Base-by-base conservation (phyloP, 2,113 vertebrate genomes). In the Monarcha castaneiventris region DNA sequence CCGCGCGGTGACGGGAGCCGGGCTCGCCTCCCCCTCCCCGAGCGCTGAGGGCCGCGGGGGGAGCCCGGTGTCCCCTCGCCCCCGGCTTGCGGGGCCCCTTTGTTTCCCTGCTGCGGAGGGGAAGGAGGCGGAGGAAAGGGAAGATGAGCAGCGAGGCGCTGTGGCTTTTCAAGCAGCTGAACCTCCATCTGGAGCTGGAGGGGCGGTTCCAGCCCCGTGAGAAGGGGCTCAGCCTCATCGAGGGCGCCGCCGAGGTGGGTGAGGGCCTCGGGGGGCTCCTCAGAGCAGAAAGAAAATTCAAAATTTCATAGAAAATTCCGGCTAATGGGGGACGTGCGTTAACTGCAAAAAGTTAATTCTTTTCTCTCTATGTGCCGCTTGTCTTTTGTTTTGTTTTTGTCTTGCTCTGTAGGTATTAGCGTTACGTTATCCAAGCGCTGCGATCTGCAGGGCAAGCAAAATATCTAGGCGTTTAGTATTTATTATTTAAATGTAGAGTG, bases 111-210 rank as follows among this genome's bases (percentile, higher is more conserved):
- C 19, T 54, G 68, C 13, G 55, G 46, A 14, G 55, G 41, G 55
- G 26, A 94, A 98, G 94, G 97, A 90, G 71, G 95, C 85, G 85
- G 95, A 95, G 93, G 87, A 62, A 2, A 93, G 96, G 95, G 96
- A 97, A 97, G 91, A 97, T 98, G 88, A 96, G 94, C 94, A 98
- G 98, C 91, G 98, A 99, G 66, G 98, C 96, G 72, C 97, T 98
- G 84, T 98, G 98, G 96, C 98, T 99, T 51, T 98, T 99, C 95
- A 99, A 98, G 93, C 98, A 99, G 95, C 97, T 99, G 96, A 98
- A 97, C 94, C 83, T 98, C 33, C 98, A 99, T 66, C 95, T 98
- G 91, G 99, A 99, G 51, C 98, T 98, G 93, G 99, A 99, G 96
- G 97, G 90, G 35, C 87, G 98, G 82, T 99, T 98, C 72, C 98